Evolutionary conservation across 2,113 vertebrate genomes (phyloP).

Genomic region (Tragelaphus buxtoni): DNA sequence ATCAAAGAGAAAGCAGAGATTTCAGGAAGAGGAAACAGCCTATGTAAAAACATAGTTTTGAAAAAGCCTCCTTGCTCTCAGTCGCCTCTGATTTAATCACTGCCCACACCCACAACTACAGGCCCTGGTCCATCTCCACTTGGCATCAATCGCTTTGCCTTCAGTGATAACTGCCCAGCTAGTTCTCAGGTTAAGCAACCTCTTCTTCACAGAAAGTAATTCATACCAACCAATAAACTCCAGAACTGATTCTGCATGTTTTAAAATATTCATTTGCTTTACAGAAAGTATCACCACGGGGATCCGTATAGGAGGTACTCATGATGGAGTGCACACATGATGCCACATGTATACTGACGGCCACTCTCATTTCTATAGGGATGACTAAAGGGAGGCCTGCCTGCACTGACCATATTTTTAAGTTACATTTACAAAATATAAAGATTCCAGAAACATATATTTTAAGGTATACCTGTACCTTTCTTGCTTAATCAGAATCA

Average conservation of each 20-base stretch:
- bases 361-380: neutral
- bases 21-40: neutral
- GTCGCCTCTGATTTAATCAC: neutral
- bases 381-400: neutral
- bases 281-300: neutral
- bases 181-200: neutral
- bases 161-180: neutral
- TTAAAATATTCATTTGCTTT: constrained; percentile 14
- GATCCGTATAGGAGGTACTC: neutral
- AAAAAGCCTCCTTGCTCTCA: neutral
- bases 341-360: neutral
- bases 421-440: neutral
- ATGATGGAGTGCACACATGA: neutral
- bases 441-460: neutral
- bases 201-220: neutral
- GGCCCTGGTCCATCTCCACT: fast-evolving
- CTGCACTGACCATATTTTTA: neutral
- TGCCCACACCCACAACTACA: fast-evolving
- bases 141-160: neutral
- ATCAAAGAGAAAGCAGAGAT: neutral
- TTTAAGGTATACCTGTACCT: neutral
- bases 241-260: neutral
- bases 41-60: neutral
- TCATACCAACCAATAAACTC: neutral
- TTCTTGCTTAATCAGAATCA: neutral